Evolutionary conservation across 2,113 vertebrate genomes (phyloP), one percentile per base, ranked within the genome.

Genomic region (Cebus imitator): DNA sequence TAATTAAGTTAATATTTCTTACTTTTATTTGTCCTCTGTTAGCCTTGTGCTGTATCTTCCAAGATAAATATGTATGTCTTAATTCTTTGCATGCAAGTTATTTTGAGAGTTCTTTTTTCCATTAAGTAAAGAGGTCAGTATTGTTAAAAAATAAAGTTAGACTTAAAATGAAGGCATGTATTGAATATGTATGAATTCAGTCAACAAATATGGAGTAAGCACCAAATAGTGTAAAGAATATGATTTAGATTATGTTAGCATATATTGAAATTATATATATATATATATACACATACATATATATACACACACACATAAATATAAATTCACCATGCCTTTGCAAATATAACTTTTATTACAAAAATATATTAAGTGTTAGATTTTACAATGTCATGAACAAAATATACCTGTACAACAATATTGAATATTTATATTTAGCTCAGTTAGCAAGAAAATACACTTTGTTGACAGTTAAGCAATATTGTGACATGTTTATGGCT

Each of bases 381-480:
- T 81, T 96, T 95, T 92, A 40, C 2, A 73, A 95, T 43, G 14
- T 87, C 18, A 96, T 94, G 43, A 97, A 88, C 82, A 94, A 82
- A 94, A 52, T 95, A 87, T 50, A 27, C 94, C 94, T 82, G 61
- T 10, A 37, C 7, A 94, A 55, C 83, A 75, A 52, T 93, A 76
- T 21, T 97, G 87, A 50, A 61, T 97, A 61, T 70, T 98, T 61
- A 88, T 96, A 96, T 97, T 97, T 94, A 96, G 78, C 21, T 87
- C 20, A 0, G 0, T 45, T 90, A 16, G 88, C 21, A 91, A 91
- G 96, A 92, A 89, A 64, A 92, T 73, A 76, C 76, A 58, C 82
- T 98, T 97, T 98, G 66, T 93, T 96, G 85, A 96, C 43, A 95
- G 93, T 95, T 95, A 97, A 87, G 14, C 0, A 87, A 97, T 98